Base-by-base conservation (phyloP, 2,888 invertebrate genomes). In the Andrena trimmerana region DNA sequence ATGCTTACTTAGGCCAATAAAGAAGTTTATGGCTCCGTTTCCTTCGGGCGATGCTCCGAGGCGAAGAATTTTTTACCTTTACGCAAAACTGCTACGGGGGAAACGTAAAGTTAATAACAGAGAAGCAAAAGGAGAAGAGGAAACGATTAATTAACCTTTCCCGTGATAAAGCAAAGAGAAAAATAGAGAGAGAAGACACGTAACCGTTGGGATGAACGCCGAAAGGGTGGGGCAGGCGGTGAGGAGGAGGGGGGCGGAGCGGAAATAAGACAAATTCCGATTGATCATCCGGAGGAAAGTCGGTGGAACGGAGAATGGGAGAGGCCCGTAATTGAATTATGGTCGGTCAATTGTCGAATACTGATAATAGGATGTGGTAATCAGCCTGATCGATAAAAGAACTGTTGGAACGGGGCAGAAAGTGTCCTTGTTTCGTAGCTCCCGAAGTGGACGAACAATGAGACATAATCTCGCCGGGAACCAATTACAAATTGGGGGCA, bases 231-330 rank as follows among this genome's bases (percentile, higher is more conserved):
- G 27, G 27, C 66, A n/a, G 13, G 10, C 0, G 36, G 10, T 20
- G 20, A 20, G 20, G 20, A 20, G 20, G 20, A 2, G 0, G 60
- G 20, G 42, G 48, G 13, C 54, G 50, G 20, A 29, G 36, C 72
- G 76, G 73, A 81, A 86, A 86, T 88, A 82, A 80, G 76, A 83
- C 70, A 78, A 80, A 76, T 79, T 79, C 80, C 84, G 20, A 72
- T 73, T 81, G 72, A 78, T 81, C 70, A 73, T 69, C 68, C 76
- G 71, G 63, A 67, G 68, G 67, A 75, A 70, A 59, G 60, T 67
- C 48, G 42, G 5, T 20, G 33, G 63, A 62, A 66, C 52, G 59
- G 29, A 20, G 69, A 83, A 71, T 48, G 50, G 70, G 71, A 69
- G 42, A 72, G 59, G 16, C 60, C 31, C 36, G 16, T 76, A 84